Evolutionary conservation across 2,888 invertebrate genomes (phyloP), one percentile per base, ranked within the genome.

Genomic region (Polydrusus pterygomalis): DNA sequence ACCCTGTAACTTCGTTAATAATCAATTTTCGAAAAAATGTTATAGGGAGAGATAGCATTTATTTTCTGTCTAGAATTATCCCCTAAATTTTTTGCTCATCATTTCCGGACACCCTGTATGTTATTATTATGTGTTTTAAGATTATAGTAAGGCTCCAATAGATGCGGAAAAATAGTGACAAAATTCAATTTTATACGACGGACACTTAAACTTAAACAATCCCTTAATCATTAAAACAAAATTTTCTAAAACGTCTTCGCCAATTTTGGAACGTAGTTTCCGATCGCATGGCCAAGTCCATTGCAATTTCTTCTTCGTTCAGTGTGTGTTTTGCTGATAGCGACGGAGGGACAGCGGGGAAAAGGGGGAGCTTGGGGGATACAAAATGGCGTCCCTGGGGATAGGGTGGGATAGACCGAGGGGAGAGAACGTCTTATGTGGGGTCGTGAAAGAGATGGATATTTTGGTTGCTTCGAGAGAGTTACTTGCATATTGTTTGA

Each of bases 301-400:
- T 77, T 77, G 77, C 77, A 77, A 73, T 73, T 73, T 77, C 70
- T 72, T 76, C 67, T 76, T 69, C 75, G 68, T 68, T 72, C 72
- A 76, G 75, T 76, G 75, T 76, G 75, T 76, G 75, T 69, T 73
- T 74, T 77, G 77, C 73, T 77, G 73, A 74, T 74, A 74, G 77
- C 74, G 68, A 69, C 54, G 67, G 56, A 62, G 72, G 68, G 65
- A 70, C 63, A 65, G 11, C n/a, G 49, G 63, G 54, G 74, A 30
- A 67, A 69, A 69, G 73, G 80, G 79, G 63, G 54, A 17, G n/a
- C n/a, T 51, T 17, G 30, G 70, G 70, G 77, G 77, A 77, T 80
- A 80, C 81, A 82, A 82, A 81, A 82, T 82, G 82, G 82, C 82
- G 77, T 82, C 82, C 74, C 81, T 54, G 54, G 82, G 80, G 82